Percentiles rank a stretch among this genome's conserved stretches.
These are phyloP conservation scores for Eupithecia subumbrata DNA, from an alignment of 2,888 invertebrate genomes.

Conservation along the genomic window DNA sequence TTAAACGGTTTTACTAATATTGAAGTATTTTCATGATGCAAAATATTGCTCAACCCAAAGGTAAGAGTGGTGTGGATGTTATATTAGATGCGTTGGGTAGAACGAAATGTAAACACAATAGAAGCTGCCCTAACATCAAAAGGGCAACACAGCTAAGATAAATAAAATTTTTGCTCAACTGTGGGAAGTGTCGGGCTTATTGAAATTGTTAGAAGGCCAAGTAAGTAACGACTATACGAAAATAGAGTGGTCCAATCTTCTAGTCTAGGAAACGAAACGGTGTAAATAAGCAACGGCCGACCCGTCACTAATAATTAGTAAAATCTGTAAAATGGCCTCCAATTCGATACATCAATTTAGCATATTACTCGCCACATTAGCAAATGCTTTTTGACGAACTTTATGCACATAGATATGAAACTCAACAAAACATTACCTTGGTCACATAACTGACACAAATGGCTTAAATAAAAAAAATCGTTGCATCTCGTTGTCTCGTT, in stretches of 20 bases:
- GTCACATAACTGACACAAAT: not conserved
- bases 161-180: not conserved
- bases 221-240: not conserved
- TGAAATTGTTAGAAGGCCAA: not conserved
- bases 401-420: conserved; percentile 14
- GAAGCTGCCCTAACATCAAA: not conserved
- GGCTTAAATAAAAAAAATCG: not conserved
- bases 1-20: not conserved
- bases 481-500: not conserved
- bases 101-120: not conserved
- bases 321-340: conserved; percentile 20
- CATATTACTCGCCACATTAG: conserved; percentile 33
- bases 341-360: conserved; percentile 40
- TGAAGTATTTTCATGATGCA: not conserved
- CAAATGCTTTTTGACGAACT: conserved; percentile 3
- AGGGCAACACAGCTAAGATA: not conserved
- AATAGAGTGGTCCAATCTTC: not conserved
- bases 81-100: not conserved
- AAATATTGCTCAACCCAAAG: not conserved
- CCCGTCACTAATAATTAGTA: conserved; percentile 30
- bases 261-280: not conserved
- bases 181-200: not conserved
- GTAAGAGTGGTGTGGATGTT: not conserved
- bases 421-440: not conserved
- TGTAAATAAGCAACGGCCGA: conserved; percentile 18